phyloP scores from a whole-genome alignment of 2,888 invertebrate species.

The Agrochola lychnidis region DNA sequence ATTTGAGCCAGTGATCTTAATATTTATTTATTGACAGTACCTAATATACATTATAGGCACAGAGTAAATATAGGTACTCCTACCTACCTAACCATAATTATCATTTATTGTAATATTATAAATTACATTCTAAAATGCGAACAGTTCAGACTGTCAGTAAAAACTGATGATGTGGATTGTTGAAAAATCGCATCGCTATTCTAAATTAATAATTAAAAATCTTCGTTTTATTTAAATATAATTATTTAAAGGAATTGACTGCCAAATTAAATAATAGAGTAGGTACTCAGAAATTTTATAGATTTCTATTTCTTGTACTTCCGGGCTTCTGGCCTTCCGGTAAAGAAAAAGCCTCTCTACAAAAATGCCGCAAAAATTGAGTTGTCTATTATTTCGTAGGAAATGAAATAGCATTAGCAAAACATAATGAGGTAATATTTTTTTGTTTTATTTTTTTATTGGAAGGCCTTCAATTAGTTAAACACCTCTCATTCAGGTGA shows the following conservation, averaged over 20 bases:
- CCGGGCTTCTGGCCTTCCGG: not conserved
- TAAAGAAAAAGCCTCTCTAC: not conserved
- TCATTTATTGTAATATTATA: not conserved
- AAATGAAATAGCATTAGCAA: no score
- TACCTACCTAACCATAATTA: not conserved
- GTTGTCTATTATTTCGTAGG: not conserved
- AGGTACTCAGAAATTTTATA: not conserved
- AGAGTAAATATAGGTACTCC: no score
- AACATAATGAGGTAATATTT: no score
- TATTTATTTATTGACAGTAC: not conserved
- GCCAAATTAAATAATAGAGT: not conserved
- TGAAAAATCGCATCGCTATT: not conserved
- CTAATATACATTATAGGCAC: not conserved
- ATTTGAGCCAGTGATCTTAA: no score
- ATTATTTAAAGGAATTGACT: not conserved
- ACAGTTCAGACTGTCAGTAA: conserved; percentile 23
- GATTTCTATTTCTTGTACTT: not conserved
- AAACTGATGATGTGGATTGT: not conserved
- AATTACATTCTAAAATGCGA: not conserved
- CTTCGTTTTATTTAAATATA: not conserved
- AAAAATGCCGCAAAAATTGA: not conserved
- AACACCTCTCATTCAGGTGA: no score
- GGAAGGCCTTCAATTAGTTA: no score
- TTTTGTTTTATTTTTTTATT: no score
- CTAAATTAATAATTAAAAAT: not conserved